Evolutionary conservation across 1,140 invertebrate genomes (phyloP), one percentile per base, ranked within the genome.

Genomic region (Halesus radiatus): DNA sequence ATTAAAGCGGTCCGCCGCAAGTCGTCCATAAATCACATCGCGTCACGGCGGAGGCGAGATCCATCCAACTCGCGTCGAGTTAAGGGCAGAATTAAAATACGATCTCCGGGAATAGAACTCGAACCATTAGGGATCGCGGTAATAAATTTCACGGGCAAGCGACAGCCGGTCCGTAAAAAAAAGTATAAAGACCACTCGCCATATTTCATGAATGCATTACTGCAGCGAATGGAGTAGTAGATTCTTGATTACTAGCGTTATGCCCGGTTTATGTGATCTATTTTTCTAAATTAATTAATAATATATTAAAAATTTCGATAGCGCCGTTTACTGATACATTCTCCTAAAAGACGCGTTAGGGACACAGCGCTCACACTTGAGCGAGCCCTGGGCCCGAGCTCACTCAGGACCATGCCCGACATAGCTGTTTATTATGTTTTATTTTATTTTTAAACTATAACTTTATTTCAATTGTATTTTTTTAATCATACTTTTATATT

Each of bases 131-230:
- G 72, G 64, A 53, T 22, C 54, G 32, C 75, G 66, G 76, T 58
- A 23, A 80, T 83, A 83, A 83, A 83, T 80, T 83, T 83, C 79
- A 83, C 76, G 81, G 79, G 29, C 81, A 80, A 80, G 73, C 81
- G 81, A 26, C 75, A 52, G 75, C 54, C 18, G 53, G 22, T 52
- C 32, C 8, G 37, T 53, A 32, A 52, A 29, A 60, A 64, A 64
- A 79, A 20, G 23, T 32, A 20, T 72, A 70, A 80, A 79, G 79
- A 82, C 76, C 77, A 83, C 78, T 75, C 76, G 58, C 79, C 56
- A 78, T 68, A 74, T 54, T 74, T 74, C 70, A 74, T 74, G 37
- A 72, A 45, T 72, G 23, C 68, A 18, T 18, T 45, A 45, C 37
- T 45, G 37, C 37, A 45, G 37, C 32, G 22, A 45, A 22, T 45